These are phyloP conservation scores for Rhizomys pruinosus DNA, from an alignment of 2,113 vertebrate species.

Conservation along the genomic window DNA sequence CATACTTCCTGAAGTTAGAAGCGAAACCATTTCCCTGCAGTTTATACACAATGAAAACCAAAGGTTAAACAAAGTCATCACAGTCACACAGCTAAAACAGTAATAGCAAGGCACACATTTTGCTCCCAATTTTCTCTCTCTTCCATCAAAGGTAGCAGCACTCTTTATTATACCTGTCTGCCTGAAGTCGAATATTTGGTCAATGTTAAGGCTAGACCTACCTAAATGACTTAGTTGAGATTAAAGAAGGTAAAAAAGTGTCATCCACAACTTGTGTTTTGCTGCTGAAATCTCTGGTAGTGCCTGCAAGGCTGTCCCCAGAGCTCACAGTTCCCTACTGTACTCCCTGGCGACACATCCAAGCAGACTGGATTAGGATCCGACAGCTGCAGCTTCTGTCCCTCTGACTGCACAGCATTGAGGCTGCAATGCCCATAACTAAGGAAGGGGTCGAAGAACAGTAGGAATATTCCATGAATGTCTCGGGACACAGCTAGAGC, in stretches of 20 bases:
- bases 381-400: slow-evolving; percentile 79
- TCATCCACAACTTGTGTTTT: neutral
- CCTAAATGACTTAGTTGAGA: slow-evolving; percentile 63
- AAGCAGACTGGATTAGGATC: slow-evolving; percentile 41
- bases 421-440: neutral
- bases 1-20: slow-evolving; percentile 16
- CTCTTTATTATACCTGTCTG: neutral
- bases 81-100: neutral
- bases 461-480: neutral
- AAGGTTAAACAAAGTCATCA: neutral
- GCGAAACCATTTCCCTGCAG: neutral
- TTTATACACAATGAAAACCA: neutral
- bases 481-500: neutral
- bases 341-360: slow-evolving; percentile 47
- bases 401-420: neutral
- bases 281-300: slow-evolving; percentile 21
- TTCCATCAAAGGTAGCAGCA: neutral
- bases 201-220: slow-evolving; percentile 19
- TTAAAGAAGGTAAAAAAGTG: slow-evolving; percentile 29
- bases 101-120: neutral
- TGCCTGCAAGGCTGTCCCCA: neutral
- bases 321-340: neutral
- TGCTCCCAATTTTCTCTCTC: slow-evolving; percentile 11
- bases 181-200: neutral
- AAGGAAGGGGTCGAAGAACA: neutral